Base-by-base conservation (phyloP, 2,888 invertebrate species). In the Bellardia bayeri region DNA sequence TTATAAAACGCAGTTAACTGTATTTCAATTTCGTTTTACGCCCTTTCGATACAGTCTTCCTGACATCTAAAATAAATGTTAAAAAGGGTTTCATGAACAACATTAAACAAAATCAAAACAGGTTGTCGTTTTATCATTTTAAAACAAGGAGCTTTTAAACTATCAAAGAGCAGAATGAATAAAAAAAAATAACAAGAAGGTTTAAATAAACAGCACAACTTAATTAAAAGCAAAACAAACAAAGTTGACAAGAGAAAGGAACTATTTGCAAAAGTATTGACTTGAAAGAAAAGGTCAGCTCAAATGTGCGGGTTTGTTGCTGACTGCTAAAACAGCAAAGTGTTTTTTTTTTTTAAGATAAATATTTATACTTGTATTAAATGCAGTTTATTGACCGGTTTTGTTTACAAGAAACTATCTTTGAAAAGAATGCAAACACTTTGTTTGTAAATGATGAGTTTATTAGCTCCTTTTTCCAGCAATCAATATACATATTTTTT, bases 1-100 rank as follows among this genome's bases (percentile, higher is more conserved):
- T 42, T 11, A n/a, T 7, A 69, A 69, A 16, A 51, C 68, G 79
- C 68, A 75, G 63, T 80, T 63, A 40, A 80, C 63, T 69, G 37
- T 63, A 63, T 75, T 80, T 80, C 80, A 75, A 85, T 85, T 80
- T 45, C 42, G 30, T 85, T 74, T 8, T 78, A 40, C 64, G 42
- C 63, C 63, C 71, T 63, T 56, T 68, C 14, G 63, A 69, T 54
- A 69, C 33, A 51, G 42, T 23, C 40, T 4, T 37, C 16, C 30
- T 23, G 64, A 78, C 64, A 23, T 56, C 1, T n/a, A 30, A 37
- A 63, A 64, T 45, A 54, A 63, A 69, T 30, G 51, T 33, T 4
- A 33, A 33, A 49, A 78, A 71, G 30, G 56, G 72, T 72, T 72
- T 79, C 61, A 68, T 72, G 72, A 78, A 84, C 83, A 33, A 5